A percentile compares a stretch with the other conserved stretches of the same genome.
phyloP scores from a whole-genome alignment of 1,140 invertebrate genomes.

The Pseudobourletiella spinata region DNA sequence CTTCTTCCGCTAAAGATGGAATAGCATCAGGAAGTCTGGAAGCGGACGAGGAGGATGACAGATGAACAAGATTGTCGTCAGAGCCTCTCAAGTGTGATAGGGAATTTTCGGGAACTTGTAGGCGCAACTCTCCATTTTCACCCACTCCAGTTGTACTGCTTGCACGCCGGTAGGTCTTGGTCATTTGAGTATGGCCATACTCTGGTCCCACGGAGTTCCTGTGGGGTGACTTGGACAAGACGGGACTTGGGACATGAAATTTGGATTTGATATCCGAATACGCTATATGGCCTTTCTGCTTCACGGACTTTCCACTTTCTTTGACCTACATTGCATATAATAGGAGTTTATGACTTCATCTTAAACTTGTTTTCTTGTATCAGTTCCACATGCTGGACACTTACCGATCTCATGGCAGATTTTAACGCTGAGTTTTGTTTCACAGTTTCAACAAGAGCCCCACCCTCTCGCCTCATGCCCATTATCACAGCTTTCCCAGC shows the following conservation, averaged over 20 bases:
- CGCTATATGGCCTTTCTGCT: slow-evolving; percentile 31
- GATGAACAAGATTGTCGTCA: slow-evolving; percentile 25
- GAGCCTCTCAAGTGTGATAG: neutral
- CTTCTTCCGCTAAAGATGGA: neutral
- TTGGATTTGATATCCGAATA: slow-evolving; percentile 32
- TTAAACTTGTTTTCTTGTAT: too few relatives aligned
- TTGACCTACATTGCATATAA: slow-evolving; percentile 62
- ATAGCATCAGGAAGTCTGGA: slow-evolving; percentile 13
- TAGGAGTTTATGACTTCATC: too few relatives aligned
- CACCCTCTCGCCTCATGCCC: slow-evolving; percentile 33
- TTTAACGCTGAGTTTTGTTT: slow-evolving; percentile 73
- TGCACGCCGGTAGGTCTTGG: slow-evolving; percentile 17
- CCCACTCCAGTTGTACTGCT: neutral
- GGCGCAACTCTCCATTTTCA: neutral
- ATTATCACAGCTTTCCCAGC: slow-evolving; percentile 36
- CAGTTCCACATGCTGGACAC: too few relatives aligned
- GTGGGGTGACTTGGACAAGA: neutral
- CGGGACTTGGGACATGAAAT: slow-evolving; percentile 22
- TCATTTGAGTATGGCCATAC: neutral
- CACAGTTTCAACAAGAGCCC: slow-evolving; percentile 41
- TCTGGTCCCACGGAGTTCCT: neutral
- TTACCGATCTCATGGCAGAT: slow-evolving; percentile 70
- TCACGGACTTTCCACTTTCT: slow-evolving; percentile 61
- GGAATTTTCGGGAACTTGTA: neutral
- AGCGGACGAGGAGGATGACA: slow-evolving; percentile 19